Evolutionary conservation across 2,888 invertebrate genomes (phyloP), one percentile per base, ranked within the genome.

Genomic region (Tinea semifulvella): DNA sequence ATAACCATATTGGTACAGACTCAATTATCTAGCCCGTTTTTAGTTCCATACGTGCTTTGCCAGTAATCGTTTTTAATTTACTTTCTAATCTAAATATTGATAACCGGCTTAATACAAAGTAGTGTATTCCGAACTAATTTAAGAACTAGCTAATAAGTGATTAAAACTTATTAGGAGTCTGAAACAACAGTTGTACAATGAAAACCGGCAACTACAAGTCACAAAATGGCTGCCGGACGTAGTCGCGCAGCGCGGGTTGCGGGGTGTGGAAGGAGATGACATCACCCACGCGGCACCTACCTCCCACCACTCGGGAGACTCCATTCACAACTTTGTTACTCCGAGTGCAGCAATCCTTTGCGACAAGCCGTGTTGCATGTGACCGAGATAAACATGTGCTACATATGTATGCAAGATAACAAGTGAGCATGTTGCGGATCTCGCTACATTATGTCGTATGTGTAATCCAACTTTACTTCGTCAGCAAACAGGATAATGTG

Each of bases 1-100:
- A 71, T 71, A 72, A 36, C 36, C 36, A 36, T 31, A 36, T 36
- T 36, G 11, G 18, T 18, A 36, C 18, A 36, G 18, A 36, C 31
- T 31, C 11, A 31, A 31, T 31, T 31, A 31, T 31, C 13, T 4
- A n/a, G 14, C 13, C n/a, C 31, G 14, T 11, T 31, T 31, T 11
- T 13, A 11, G n/a, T 31, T 13, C 2, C 31, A 31, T 31, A 7
- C 10, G 31, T 2, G 7, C 11, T 13, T n/a, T n/a, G n/a, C n/a
- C n/a, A n/a, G n/a, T n/a, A n/a, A n/a, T n/a, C n/a, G n/a, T n/a
- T n/a, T n/a, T n/a, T n/a, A n/a, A n/a, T n/a, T n/a, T n/a, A n/a
- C n/a, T n/a, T n/a, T n/a, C n/a, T n/a, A n/a, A n/a, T n/a, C n/a
- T n/a, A n/a, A n/a, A n/a, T n/a, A n/a, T n/a, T n/a, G n/a, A n/a